Base-by-base conservation (phyloP, 2,888 invertebrate species). In the Chymomyza amoena region DNA sequence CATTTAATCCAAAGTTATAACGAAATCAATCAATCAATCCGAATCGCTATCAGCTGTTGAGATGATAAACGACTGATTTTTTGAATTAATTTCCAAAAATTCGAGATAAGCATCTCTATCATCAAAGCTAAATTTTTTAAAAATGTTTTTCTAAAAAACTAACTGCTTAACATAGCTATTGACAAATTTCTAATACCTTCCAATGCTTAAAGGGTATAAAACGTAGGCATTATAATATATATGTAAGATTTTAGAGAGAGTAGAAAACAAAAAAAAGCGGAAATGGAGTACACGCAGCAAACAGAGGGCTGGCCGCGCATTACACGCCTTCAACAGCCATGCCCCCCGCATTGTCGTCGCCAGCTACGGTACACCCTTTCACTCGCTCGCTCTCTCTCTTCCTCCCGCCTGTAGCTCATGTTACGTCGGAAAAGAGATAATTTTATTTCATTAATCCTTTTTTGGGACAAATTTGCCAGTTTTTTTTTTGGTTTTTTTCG, bases 391-490 rank as follows among this genome's bases (percentile, higher is more conserved):
- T 28, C 6, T 28, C 28, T 28, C 32, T 32, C 28, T 10, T 18
- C 10, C 57, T 28, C 36, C 72, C 65, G 74, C 32, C 20, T 68
- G 67, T 74, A 78, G 73, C 72, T 84, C 76, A 79, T 78, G 81
- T 83, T 80, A 77, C 82, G 76, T 81, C 78, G 74, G 79, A 84
- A 87, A 88, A 87, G 88, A 90, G 89, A 89, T 90, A 89, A 90
- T 89, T 90, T 90, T 88, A 89, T 89, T 89, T 89, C 88, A 89
- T 89, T 90, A 90, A 90, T 90, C 90, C 89, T 88, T 89, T 89
- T 89, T 89, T 86, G 88, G 90, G 90, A 90, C 89, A 90, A 87
- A 84, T 84, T 83, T 72, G 72, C 78, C 61, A 71, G 57, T 84
- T 76, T 70, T 54, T 51, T 68, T 64, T 67, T 64, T 64, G 66